Percentiles rank a stretch among this genome's conserved stretches.
phyloP scores from a whole-genome alignment of 1,140 invertebrate species.

The Leptinotarsa texana region DNA sequence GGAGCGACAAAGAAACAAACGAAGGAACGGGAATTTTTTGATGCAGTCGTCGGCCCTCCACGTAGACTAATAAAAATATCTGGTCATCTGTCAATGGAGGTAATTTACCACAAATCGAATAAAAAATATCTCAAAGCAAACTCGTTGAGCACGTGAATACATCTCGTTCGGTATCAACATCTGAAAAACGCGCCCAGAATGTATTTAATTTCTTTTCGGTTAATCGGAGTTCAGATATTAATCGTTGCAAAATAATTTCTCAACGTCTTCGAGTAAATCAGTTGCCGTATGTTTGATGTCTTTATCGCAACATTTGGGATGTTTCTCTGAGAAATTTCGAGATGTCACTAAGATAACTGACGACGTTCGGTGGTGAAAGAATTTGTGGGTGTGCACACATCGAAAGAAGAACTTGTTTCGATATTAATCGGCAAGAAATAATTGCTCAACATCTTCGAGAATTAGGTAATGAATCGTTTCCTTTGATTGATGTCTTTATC shows the following conservation, averaged over 20 bases:
- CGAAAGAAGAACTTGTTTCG: too few species aligned
- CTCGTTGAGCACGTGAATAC: neutral
- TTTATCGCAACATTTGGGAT: constrained; percentile 2
- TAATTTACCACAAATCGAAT: neutral
- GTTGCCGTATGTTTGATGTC: neutral
- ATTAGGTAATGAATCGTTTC: too few species aligned
- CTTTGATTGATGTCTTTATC: too few species aligned
- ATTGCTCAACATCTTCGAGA: too few species aligned
- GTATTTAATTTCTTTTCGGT: constrained; percentile 1
- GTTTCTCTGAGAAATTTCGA: neutral
- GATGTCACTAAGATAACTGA: neutral
- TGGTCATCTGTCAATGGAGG: neutral
- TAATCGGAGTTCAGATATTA: constrained; percentile 2
- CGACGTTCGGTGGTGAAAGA: neutral
- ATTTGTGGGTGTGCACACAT: too few species aligned
- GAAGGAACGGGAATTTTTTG: neutral
- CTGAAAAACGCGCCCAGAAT: constrained; percentile 2
- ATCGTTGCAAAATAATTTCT: neutral
- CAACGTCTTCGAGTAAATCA: neutral
- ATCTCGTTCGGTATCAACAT: neutral
- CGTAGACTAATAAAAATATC: constrained; percentile 6
- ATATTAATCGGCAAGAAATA: too few species aligned
- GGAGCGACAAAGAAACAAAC: neutral
- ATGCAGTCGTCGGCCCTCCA: neutral
- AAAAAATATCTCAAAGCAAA: constrained; percentile 3